Evolutionary conservation across 2,888 invertebrate genomes (phyloP), one percentile per base, ranked within the genome.

Genomic region (Pachycephus smyrnensis): DNA sequence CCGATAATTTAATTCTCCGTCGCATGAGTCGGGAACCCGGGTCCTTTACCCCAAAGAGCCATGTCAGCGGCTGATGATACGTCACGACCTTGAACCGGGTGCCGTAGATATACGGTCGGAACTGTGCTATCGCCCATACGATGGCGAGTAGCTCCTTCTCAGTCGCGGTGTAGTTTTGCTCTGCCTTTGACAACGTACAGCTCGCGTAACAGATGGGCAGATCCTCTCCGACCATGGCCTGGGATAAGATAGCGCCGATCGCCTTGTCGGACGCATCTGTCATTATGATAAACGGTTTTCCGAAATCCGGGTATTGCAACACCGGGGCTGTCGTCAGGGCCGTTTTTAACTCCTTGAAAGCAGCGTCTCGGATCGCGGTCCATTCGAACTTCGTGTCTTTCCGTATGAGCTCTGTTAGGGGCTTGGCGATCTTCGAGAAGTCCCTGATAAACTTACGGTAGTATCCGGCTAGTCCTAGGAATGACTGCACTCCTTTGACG

Each of bases 141-240:
- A 55, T 55, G 30, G 75, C 71, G 68, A 71, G 31, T 40, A 68
- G 32, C 32, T 78, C 76, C 15, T 68, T 36, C 12, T 69, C 76
- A 12, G 75, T 74, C 15, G 75, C 73, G 12, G 77, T 40, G 31
- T 77, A 79, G 73, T 78, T 77, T 68, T 37, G 69, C 37, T 79
- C 78, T 0, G 79, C 40, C 0, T 76, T 71, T 2, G 76, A 79
- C 0, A 79, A 68, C 6, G 68, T 73, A 68, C 78, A 68, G 9
- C 77, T 79, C 15, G 75, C 77, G 36, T 81, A 81, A 35, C 69
- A 35, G 4, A 81, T 76, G 0, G 79, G 75, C 75, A 76, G 74
- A 68, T 81, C 73, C 33, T 76, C 76, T n/a, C 76, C 75, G 9
- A 15, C 37, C 40, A 75, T 75, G 9, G 75, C 73, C 35, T 80